Conservation (phyloP, 2,113 vertebrate species). For the Anoplopoma fimbria region DNA sequence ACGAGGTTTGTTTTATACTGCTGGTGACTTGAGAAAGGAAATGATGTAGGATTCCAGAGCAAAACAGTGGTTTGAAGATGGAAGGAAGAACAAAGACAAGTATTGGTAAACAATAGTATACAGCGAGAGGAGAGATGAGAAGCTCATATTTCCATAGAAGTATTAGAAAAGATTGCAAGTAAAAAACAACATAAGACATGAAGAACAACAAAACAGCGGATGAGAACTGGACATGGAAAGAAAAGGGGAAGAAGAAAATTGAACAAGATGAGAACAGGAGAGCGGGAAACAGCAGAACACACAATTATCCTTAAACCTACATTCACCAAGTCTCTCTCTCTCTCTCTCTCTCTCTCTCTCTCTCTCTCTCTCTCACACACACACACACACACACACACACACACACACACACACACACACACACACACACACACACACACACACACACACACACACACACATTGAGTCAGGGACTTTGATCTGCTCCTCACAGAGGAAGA, state of each 20-base stretch:
- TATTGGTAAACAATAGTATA: conserved; percentile 38
- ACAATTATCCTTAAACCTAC: conserved; percentile 39
- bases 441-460: conserved; percentile 35
- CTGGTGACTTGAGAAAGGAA: conserved; percentile 26
- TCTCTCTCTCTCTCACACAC: background rate
- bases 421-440: conserved; percentile 10
- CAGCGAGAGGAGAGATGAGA: conserved; percentile 50
- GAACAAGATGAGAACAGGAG: conserved; percentile 49
- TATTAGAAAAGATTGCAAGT: conserved; percentile 38
- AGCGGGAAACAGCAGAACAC: conserved; percentile 30
- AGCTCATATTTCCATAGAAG: conserved; percentile 57
- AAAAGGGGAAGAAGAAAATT: conserved; percentile 56
- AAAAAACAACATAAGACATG: conserved; percentile 40
- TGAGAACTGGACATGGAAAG: conserved; percentile 37
- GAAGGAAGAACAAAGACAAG: conserved; percentile 57
- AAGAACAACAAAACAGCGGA: conserved; percentile 34
- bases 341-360: background rate
- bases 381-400: conserved; percentile 28
- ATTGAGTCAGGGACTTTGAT: conserved; percentile 71
- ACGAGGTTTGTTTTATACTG: conserved; percentile 21
- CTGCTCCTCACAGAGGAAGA: conserved; percentile 64
- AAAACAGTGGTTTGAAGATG: conserved; percentile 34
- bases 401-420: background rate
- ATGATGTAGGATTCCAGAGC: conserved; percentile 31
- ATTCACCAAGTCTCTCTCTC: conserved; percentile 36